Conservation (phyloP, 2,888 invertebrate genomes). For the Zele albiditarsus region DNA sequence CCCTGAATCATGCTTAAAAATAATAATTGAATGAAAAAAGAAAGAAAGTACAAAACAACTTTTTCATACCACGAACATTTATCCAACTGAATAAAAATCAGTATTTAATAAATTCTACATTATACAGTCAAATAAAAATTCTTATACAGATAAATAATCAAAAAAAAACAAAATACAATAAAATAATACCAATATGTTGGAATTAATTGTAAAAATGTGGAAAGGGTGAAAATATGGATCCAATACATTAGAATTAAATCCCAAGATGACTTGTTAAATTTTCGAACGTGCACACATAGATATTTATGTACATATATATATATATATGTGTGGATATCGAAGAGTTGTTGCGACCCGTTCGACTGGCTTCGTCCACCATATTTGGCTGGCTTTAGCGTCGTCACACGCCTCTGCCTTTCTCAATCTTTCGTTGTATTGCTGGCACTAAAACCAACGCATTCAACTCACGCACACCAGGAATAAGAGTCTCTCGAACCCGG, state of each 20-base stretch:
- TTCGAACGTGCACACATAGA: background rate
- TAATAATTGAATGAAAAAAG: too few relatives aligned
- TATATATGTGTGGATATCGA: background rate
- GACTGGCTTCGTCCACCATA: constrained; percentile 35
- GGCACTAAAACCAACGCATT: constrained; percentile 22
- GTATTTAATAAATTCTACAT: too few relatives aligned
- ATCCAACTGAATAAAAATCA: too few relatives aligned
- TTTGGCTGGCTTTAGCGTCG: constrained; percentile 28
- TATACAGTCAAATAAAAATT: too few relatives aligned
- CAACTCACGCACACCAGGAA: constrained; percentile 33
- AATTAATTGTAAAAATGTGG: background rate
- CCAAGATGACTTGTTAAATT: background rate
- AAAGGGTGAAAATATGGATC: background rate
- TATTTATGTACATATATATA: background rate
- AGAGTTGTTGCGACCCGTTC: constrained; percentile 31
- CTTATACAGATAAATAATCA: background rate
- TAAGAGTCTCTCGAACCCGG: background rate
- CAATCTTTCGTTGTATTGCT: constrained; percentile 32
- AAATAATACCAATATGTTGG: background rate
- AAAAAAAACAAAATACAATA: background rate
- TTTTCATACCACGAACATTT: too few relatives aligned
- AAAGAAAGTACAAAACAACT: too few relatives aligned
- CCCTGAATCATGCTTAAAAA: too few relatives aligned
- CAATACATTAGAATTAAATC: background rate
- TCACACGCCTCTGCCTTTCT: constrained; percentile 35